Percentiles rank a stretch among this genome's conserved stretches.
Conservation (phyloP, 2,888 invertebrate genomes). For the Thalpophila matura region DNA sequence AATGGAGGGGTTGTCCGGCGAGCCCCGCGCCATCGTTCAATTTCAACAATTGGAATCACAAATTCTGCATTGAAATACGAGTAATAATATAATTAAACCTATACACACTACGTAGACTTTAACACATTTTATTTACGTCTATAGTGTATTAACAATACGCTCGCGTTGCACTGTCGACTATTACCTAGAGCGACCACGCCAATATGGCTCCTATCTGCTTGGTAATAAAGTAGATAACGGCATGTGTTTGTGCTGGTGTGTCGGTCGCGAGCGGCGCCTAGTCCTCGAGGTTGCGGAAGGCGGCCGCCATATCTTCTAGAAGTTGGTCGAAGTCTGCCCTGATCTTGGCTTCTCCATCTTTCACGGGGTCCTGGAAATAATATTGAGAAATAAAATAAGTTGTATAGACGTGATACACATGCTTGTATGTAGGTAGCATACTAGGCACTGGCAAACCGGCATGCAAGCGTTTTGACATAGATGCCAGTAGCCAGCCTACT, state of each 20-base stretch:
- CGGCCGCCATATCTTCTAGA: constrained; percentile 98
- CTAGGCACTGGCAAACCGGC: too few relatives aligned
- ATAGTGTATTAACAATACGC: constrained; percentile 69
- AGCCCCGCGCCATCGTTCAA: constrained; percentile 31
- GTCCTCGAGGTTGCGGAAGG: constrained; percentile 99
- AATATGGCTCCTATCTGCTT: constrained; percentile 36
- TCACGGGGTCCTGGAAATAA: constrained; percentile 96
- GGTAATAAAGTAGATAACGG: constrained; percentile 5
- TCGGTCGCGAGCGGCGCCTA: constrained; percentile 83
- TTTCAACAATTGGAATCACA: constrained; percentile 75
- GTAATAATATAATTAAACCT: constrained; percentile 71
- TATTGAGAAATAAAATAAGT: background rate
- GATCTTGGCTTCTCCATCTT: constrained; percentile 99
- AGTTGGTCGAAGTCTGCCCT: constrained; percentile 99
- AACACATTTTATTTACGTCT: constrained; percentile 72
- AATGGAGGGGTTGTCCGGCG: constrained; percentile 39
- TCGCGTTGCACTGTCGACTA: constrained; percentile 39
- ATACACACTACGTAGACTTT: constrained; percentile 72
- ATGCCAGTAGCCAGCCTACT: too few relatives aligned
- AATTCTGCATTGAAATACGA: constrained; percentile 73
- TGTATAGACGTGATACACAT: too few relatives aligned
- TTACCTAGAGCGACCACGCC: constrained; percentile 23
- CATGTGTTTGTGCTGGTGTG: constrained; percentile 41
- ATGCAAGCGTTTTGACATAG: too few relatives aligned
- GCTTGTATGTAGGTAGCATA: background rate